Base-by-base conservation (phyloP, 2,113 vertebrate genomes). In the Mola mola region DNA sequence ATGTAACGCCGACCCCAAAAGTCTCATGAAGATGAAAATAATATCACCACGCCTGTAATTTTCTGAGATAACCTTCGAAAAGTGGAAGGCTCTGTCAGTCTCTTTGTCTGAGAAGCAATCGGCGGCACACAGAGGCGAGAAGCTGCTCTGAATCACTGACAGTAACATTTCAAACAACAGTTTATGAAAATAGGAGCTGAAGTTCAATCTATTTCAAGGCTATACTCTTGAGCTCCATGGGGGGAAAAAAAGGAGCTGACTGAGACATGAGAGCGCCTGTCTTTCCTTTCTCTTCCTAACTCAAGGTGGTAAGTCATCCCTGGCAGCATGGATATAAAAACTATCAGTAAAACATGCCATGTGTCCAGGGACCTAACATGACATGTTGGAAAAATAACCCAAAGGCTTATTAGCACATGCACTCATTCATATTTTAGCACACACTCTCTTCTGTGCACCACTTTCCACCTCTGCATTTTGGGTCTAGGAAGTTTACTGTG, bases 371-470 rank as follows among this genome's bases (percentile, higher is more conserved):
- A 17, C 28, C 29, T 50, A 13, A 48, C 0, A 2, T 37, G 42
- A 13, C 10, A 42, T 44, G 8, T 70, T 50, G 63, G 48, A 59
- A 33, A 65, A 53, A 72, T 57, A 69, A 58, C 42, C 50, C 42
- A 58, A 38, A 46, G 25, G 41, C 37, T 72, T 70, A 75, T 81
- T 76, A 80, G 34, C 9, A 20, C 3, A 2, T 16, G 15, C 16
- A 28, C 46, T 76, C 71, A 80, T 82, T 77, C 28, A 70, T 66
- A 75, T 75, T 75, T 76, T 26, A 81, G n/a, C 8, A 63, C 10
- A 41, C 24, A 24, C 10, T 9, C 31, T 16, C 9, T n/a, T 26
- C 26, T 37, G 43, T 51, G 51, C 60, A 17, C 58, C 60, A 28
- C 28, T 29, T 24, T 10, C 42, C 42, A 46, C 47, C 51, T 62